These are phyloP conservation scores for Cromileptes altivelis DNA, from an alignment of 2,113 vertebrate genomes.

Conservation along the genomic window DNA sequence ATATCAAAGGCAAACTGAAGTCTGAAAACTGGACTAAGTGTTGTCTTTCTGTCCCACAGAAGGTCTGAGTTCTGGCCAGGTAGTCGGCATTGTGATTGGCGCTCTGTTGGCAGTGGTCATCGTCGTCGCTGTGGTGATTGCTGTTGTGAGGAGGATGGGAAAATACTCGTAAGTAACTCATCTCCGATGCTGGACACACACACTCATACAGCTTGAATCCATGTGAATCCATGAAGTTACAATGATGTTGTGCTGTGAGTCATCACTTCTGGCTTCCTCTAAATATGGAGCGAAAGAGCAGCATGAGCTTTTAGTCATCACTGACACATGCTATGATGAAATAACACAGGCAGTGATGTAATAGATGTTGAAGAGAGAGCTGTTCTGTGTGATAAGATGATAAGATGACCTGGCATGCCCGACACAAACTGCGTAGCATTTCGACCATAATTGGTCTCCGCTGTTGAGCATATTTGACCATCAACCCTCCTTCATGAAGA, in stretches of 20 bases:
- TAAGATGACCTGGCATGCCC: slow-evolving; percentile 18
- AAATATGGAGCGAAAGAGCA: slow-evolving; percentile 28
- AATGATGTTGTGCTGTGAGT: slow-evolving; percentile 26
- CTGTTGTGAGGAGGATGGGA: slow-evolving; percentile 83
- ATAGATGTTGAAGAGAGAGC: not conserved
- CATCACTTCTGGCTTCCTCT: slow-evolving; percentile 27
- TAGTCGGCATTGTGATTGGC: slow-evolving; percentile 83
- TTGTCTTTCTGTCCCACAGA: slow-evolving; percentile 57
- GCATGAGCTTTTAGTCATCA: slow-evolving; percentile 22
- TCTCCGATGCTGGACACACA: not conserved
- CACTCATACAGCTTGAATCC: slow-evolving; percentile 11
- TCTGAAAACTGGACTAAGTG: not conserved
- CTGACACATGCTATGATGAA: slow-evolving; percentile 31
- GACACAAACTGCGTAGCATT: slow-evolving; percentile 3
- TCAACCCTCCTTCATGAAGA: not conserved
- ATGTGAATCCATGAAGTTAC: not conserved
- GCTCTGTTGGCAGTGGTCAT: slow-evolving; percentile 78
- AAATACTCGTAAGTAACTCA: slow-evolving; percentile 85
- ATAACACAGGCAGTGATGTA: slow-evolving; percentile 44
- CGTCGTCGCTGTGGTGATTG: slow-evolving; percentile 74
- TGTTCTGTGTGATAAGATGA: slow-evolving; percentile 39
- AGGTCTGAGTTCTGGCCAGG: slow-evolving; percentile 74
- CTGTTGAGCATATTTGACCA: not conserved
- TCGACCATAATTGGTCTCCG: slow-evolving; percentile 30
- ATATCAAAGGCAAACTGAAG: not conserved